Evolutionary conservation across 2,888 invertebrate genomes (phyloP).

Genomic region (Cosmorhoe ocellata): DNA sequence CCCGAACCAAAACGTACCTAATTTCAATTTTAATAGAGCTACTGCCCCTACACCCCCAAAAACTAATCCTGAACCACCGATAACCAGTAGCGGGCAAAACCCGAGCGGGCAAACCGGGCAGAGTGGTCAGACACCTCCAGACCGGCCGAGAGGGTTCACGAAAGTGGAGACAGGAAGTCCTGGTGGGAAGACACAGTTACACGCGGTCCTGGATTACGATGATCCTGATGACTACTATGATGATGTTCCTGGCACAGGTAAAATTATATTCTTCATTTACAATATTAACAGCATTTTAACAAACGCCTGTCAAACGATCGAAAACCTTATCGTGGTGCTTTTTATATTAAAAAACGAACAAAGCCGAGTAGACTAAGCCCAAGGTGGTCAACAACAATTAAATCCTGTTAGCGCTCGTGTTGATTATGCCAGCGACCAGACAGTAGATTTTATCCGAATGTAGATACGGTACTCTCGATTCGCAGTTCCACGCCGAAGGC

Average conservation of each 20-base stretch:
- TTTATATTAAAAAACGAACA: conserved; percentile 31
- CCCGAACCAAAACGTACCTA: conserved; percentile 66
- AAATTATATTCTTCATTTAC: not conserved
- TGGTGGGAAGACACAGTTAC: conserved; percentile 85
- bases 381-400: conserved; percentile 46
- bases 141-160: conserved; percentile 85
- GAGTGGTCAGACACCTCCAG: conserved; percentile 64
- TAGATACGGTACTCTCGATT: conserved; percentile 30
- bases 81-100: conserved; percentile 43
- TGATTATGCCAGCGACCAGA: conserved; percentile 33
- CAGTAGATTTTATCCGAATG: conserved; percentile 46
- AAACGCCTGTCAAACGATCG: conserved; percentile 12
- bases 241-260: conserved; percentile 80
- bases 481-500: conserved; percentile 27
- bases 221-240: conserved; percentile 84
- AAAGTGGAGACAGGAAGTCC: conserved; percentile 82
- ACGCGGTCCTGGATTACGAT: conserved; percentile 88
- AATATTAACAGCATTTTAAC: not conserved
- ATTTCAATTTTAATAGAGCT: conserved; percentile 59
- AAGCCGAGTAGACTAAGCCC: conserved; percentile 35
- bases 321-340: conserved; percentile 19
- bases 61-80: conserved; percentile 40
- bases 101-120: conserved; percentile 17
- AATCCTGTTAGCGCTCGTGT: conserved; percentile 45
- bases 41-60: conserved; percentile 51